phyloP scores from a whole-genome alignment of 2,113 vertebrate species.

The Dasypus novemcinctus region DNA sequence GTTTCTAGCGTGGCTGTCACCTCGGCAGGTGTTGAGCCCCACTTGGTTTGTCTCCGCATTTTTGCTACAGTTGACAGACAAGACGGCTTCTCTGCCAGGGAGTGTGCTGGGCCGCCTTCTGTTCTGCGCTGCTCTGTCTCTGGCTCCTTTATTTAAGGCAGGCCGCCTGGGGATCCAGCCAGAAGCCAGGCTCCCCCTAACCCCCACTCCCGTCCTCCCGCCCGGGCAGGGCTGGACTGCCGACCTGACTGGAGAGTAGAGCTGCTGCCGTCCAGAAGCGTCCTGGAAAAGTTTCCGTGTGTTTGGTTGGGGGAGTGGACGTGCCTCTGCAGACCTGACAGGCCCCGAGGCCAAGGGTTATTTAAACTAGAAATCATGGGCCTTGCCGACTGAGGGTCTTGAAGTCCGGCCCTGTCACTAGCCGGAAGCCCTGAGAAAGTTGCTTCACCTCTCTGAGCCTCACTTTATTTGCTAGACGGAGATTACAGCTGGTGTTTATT shows the following conservation, averaged over 20 bases:
- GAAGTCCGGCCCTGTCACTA: background rate
- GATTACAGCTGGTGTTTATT: background rate
- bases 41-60: background rate
- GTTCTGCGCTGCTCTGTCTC: background rate
- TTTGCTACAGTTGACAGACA: conserved; percentile 14
- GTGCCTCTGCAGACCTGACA: accelerated
- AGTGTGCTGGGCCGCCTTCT: background rate
- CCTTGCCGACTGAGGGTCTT: background rate
- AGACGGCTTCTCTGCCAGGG: conserved; percentile 22
- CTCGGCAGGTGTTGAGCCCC: background rate
- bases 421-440: background rate
- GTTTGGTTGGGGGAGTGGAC: background rate
- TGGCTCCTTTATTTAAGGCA: background rate
- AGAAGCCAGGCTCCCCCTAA: background rate
- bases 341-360: background rate
- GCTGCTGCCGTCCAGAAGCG: background rate
- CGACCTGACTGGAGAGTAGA: background rate
- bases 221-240: accelerated
- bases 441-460: background rate
- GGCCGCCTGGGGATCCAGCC: background rate
- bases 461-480: background rate
- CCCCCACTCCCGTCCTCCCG: accelerated
- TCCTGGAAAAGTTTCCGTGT: background rate
- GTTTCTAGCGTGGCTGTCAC: background rate
- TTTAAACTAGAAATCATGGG: background rate